Conservation (phyloP, 2,797 vertebrate species). For the Potorous gilbertii region DNA sequence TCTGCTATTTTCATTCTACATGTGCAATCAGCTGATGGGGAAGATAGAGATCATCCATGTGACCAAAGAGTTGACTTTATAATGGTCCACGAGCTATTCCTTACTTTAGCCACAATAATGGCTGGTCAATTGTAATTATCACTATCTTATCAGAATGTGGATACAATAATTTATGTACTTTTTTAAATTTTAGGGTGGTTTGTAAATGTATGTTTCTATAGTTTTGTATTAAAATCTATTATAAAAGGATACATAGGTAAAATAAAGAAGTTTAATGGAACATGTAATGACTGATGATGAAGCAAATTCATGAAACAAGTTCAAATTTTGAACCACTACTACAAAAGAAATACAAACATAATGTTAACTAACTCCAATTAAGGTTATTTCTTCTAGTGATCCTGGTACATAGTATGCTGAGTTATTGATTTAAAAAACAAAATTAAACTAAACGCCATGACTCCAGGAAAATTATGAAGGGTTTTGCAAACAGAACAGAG, state of each 20-base stretch:
- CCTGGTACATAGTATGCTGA: not conserved
- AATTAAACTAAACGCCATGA: not conserved
- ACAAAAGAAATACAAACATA: not conserved
- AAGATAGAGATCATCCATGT: not conserved
- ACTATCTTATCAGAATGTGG: not conserved
- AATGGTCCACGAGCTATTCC: not conserved
- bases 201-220: not conserved
- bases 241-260: not conserved
- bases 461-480: not conserved
- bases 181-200: not conserved
- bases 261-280: not conserved
- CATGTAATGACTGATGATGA: not conserved
- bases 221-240: not conserved
- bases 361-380: not conserved
- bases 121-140: not conserved
- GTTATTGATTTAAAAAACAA: not conserved
- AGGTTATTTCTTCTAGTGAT: not conserved
- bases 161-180: not conserved
- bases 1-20: not conserved
- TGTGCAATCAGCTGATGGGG: not conserved
- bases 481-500: not conserved
- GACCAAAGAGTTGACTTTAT: not conserved
- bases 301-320: not conserved
- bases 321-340: not conserved
- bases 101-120: not conserved